Percentiles rank a stretch among this genome's conserved stretches.
These are phyloP conservation scores for Cybosia mesomella DNA, from an alignment of 2,888 invertebrate genomes.

Conservation along the genomic window DNA sequence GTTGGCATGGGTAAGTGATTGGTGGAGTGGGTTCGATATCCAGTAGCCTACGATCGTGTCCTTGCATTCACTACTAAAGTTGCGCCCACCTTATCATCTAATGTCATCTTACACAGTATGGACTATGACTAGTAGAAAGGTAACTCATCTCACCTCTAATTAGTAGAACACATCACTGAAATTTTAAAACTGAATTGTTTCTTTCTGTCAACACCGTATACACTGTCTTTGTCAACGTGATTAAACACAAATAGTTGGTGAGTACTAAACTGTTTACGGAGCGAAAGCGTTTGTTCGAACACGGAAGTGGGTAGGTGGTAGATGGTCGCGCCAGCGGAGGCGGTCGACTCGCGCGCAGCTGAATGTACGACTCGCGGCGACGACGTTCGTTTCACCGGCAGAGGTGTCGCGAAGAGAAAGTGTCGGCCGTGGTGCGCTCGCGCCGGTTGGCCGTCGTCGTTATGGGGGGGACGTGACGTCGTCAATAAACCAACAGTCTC, in stretches of 20 bases:
- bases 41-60: conserved; percentile 64
- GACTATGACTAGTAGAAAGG: conserved; percentile 73
- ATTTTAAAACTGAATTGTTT: conserved; percentile 53
- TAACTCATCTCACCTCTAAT: conserved; percentile 82
- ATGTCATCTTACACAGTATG: conserved; percentile 73
- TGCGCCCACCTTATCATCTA: conserved; percentile 77
- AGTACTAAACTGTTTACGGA: conserved; percentile 72
- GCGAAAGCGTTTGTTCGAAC: conserved; percentile 76
- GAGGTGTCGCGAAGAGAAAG: conserved; percentile 86
- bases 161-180: conserved; percentile 69
- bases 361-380: conserved; percentile 74
- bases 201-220: conserved; percentile 53
- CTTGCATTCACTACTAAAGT: conserved; percentile 79
- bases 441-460: conserved; percentile 72
- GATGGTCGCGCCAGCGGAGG: conserved; percentile 60
- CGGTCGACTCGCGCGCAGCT: conserved; percentile 80
- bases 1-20: conserved; percentile 26
- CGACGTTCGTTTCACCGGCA: conserved; percentile 74
- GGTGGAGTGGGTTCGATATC: conserved; percentile 57
- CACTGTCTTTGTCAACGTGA: conserved; percentile 54
- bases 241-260: conserved; percentile 71
- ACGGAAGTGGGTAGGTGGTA: conserved; percentile 69
- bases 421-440: conserved; percentile 82
- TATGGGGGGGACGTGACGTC: conserved; percentile 79
- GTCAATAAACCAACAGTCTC: conserved; percentile 70